Percentiles rank a stretch among this genome's conserved stretches.
phyloP scores from a whole-genome alignment of 2,113 vertebrate genomes.

The Trematocara marginatum region DNA sequence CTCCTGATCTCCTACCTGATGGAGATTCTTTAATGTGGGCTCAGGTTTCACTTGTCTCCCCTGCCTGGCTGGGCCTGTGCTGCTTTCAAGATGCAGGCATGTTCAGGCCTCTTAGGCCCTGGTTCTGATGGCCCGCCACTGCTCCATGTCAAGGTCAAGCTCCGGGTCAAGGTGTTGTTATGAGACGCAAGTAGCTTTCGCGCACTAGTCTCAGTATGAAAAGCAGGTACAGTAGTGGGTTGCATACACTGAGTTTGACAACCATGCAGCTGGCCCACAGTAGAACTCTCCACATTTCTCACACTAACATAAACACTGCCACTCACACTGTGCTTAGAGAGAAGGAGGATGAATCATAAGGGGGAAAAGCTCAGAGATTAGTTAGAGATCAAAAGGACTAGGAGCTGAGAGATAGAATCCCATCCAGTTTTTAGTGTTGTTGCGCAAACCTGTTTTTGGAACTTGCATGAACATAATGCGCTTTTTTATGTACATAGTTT shows the following conservation, averaged over 20 bases:
- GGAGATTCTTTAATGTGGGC: conserved; percentile 71
- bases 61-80: conserved; percentile 45
- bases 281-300: conserved; percentile 23
- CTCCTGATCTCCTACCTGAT: conserved; percentile 71
- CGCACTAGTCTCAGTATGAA: not conserved
- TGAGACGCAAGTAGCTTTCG: not conserved
- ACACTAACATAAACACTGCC: conserved; percentile 39
- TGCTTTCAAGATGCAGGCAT: conserved; percentile 55
- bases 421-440: conserved; percentile 51
- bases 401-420: conserved; percentile 43
- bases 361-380: conserved; percentile 30
- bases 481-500: conserved; percentile 50
- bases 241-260: conserved; percentile 3
- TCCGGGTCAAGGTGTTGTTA: conserved; percentile 46
- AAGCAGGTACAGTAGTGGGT: conserved; percentile 3
- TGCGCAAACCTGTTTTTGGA: conserved; percentile 58
- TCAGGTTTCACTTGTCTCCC: conserved; percentile 68
- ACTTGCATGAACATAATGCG: conserved; percentile 45
- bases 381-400: conserved; percentile 4
- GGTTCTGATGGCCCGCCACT: conserved; percentile 8
- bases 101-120: conserved; percentile 21
- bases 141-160: conserved; percentile 19
- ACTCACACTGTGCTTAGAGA: not conserved
- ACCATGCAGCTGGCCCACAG: conserved; percentile 16
- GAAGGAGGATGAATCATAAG: not conserved